Evolutionary conservation across 2,113 vertebrate species (phyloP).

Genomic region (Anhinga anhinga): DNA sequence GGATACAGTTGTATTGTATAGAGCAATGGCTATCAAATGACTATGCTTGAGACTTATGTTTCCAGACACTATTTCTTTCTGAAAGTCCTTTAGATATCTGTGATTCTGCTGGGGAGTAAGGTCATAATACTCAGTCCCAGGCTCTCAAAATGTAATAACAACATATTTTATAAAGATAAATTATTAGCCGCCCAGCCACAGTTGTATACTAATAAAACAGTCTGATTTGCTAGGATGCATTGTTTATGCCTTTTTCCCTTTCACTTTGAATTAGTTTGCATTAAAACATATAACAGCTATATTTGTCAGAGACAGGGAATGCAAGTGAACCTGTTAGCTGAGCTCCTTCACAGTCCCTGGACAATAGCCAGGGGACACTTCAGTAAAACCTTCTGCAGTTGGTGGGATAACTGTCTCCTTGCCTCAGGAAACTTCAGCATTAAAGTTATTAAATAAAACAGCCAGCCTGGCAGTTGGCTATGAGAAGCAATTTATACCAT

Average conservation of each 20-base stretch:
- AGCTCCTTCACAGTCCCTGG: conserved; percentile 30
- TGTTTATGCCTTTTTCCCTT: background rate
- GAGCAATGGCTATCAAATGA: background rate
- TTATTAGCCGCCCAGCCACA: background rate
- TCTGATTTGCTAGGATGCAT: background rate
- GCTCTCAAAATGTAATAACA: background rate
- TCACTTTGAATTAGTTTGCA: background rate
- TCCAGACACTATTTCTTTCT: background rate
- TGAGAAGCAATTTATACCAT: conserved; percentile 66
- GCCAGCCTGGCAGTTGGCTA: conserved; percentile 58
- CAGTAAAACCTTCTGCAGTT: conserved; percentile 41
- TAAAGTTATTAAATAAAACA: conserved; percentile 72
- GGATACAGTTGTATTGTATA: background rate
- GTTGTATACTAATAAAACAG: background rate
- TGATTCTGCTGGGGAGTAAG: background rate
- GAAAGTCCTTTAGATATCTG: background rate
- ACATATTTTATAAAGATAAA: background rate
- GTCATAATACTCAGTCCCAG: background rate
- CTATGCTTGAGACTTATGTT: background rate
- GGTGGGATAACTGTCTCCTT: conserved; percentile 69
- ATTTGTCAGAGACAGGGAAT: background rate
- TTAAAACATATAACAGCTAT: background rate
- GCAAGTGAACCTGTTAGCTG: background rate
- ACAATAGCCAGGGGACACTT: conserved; percentile 51
- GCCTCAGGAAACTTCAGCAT: conserved; percentile 57